Percentiles rank a stretch among this genome's conserved stretches.
Evolutionary conservation across 2,888 invertebrate species (phyloP).

Genomic region (Drosophila emarginata): DNA sequence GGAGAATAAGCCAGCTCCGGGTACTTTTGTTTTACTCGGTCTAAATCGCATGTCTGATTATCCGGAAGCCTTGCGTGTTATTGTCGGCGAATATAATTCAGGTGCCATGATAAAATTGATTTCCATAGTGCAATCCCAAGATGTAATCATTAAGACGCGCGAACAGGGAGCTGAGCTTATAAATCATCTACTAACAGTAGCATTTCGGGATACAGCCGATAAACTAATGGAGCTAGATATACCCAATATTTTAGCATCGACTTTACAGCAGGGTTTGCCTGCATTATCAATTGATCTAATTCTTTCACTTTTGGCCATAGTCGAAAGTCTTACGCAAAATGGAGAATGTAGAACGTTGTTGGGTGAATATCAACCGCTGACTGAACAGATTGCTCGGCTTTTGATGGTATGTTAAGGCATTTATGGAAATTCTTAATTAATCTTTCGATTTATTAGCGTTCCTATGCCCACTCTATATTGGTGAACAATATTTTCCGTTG

Average conservation of each 20-base stretch:
- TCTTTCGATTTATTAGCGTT: constrained; percentile 32
- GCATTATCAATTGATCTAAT: constrained; percentile 69
- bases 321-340: constrained; percentile 71
- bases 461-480: constrained; percentile 70
- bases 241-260: constrained; percentile 35
- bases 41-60: constrained; percentile 68
- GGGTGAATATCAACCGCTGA: constrained; percentile 38
- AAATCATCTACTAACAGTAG: constrained; percentile 50
- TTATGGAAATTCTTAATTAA: background rate
- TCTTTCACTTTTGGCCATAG: constrained; percentile 60
- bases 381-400: constrained; percentile 59
- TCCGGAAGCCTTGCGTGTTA: constrained; percentile 53
- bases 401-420: constrained; percentile 59
- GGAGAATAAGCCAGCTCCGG: constrained; percentile 46
- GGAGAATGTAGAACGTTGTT: constrained; percentile 60
- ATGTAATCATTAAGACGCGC: constrained; percentile 58
- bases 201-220: constrained; percentile 57
- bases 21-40: constrained; percentile 60
- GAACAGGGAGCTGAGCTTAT: constrained; percentile 70
- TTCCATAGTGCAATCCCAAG: constrained; percentile 39
- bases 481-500: constrained; percentile 77
- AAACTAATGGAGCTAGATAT: constrained; percentile 49
- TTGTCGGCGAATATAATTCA: constrained; percentile 52
- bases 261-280: constrained; percentile 57
- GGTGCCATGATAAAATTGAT: constrained; percentile 52